Conservation (phyloP, 2,113 vertebrate species). For the human (Homo sapiens) region DNA sequence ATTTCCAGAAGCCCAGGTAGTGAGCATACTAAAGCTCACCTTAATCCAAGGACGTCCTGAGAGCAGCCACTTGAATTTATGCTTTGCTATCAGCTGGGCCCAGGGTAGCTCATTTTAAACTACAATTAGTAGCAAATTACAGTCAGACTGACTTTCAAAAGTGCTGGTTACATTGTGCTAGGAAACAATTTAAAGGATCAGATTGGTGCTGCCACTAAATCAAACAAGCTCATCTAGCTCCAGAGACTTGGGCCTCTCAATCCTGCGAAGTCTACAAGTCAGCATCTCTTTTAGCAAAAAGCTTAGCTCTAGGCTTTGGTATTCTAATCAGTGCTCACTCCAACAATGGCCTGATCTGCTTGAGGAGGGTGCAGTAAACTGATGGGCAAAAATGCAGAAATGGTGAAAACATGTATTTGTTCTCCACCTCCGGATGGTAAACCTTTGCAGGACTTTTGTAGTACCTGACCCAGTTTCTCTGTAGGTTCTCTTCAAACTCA, state of each 20-base stretch:
- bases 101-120: constrained; percentile 68
- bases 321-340: constrained; percentile 67
- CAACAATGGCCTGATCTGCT: constrained; percentile 63
- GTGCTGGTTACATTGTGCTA: constrained; percentile 64
- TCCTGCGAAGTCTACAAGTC: not conserved
- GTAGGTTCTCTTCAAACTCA: not conserved
- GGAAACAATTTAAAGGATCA: constrained; percentile 74
- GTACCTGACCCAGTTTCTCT: constrained; percentile 10
- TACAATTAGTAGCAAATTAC: constrained; percentile 73
- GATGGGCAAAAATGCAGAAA: constrained; percentile 63
- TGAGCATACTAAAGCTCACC: constrained; percentile 13
- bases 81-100: constrained; percentile 38
- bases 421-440: constrained; percentile 52
- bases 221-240: constrained; percentile 60
- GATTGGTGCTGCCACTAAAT: constrained; percentile 63
- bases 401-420: constrained; percentile 58
- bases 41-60: constrained; percentile 50
- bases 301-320: constrained; percentile 73
- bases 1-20: constrained; percentile 7
- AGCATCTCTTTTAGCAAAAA: constrained; percentile 66
- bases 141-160: constrained; percentile 66
- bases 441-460: constrained; percentile 40
- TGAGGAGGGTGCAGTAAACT: constrained; percentile 59
- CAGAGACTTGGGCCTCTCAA: constrained; percentile 63
- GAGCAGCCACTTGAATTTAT: constrained; percentile 60